A percentile compares a stretch with the other conserved stretches of the same genome.
Conservation (phyloP, 2,888 invertebrate genomes). For the Agriopis leucophaearia region DNA sequence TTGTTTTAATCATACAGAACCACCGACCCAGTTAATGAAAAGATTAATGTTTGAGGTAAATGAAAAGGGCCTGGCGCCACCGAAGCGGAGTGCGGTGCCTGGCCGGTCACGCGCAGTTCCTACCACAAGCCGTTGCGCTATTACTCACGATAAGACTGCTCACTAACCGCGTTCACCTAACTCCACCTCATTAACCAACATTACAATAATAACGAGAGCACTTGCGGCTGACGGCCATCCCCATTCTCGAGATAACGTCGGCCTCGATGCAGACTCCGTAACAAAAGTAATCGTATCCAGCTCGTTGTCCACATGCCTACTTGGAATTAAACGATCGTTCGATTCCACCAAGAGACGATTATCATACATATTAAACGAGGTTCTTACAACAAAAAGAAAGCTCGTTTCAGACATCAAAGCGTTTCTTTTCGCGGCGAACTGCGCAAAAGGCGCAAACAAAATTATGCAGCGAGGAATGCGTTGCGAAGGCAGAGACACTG, state of each 20-base stretch:
- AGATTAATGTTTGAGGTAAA: constrained; percentile 76
- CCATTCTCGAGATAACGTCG: constrained; percentile 52
- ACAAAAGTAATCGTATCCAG: constrained; percentile 53
- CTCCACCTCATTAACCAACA: constrained; percentile 70
- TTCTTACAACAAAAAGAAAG: constrained; percentile 44
- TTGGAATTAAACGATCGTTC: constrained; percentile 45
- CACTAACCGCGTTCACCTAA: constrained; percentile 70
- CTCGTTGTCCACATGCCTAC: constrained; percentile 38
- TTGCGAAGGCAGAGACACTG: constrained; percentile 69
- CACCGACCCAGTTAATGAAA: constrained; percentile 63
- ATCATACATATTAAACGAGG: constrained; percentile 41
- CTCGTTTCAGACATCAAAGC: constrained; percentile 62
- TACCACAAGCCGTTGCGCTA: constrained; percentile 68
- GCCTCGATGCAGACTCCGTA: constrained; percentile 24
- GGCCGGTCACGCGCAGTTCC: constrained; percentile 65
- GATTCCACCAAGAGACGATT: constrained; percentile 44
- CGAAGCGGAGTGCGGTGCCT: constrained; percentile 46
- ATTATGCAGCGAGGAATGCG: constrained; percentile 70
- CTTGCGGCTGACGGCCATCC: constrained; percentile 57
- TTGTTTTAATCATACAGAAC: constrained; percentile 61
- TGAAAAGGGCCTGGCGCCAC: constrained; percentile 68
- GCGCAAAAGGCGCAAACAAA: constrained; percentile 71
- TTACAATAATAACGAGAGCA: constrained; percentile 72
- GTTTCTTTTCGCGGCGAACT: constrained; percentile 58
- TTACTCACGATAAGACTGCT: constrained; percentile 68